A percentile compares a stretch with the other conserved stretches of the same genome.
Evolutionary conservation across 2,797 vertebrate genomes (phyloP).

Genomic region (Oceanodroma leucorhoa): DNA sequence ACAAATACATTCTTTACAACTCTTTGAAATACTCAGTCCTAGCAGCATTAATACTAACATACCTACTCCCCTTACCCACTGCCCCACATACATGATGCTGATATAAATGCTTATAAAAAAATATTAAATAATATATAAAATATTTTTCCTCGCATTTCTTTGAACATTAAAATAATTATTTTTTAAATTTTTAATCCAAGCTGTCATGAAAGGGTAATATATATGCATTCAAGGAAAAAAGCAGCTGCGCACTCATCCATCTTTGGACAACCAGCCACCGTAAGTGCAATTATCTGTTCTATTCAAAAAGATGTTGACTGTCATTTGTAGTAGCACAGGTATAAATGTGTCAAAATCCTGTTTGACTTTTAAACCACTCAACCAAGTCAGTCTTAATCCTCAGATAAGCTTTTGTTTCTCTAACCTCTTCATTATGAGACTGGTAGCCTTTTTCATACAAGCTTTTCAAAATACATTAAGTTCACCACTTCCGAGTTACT

Average conservation of each 20-base stretch:
- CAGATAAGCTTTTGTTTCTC: not conserved
- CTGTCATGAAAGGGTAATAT: not conserved
- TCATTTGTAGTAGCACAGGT: not conserved
- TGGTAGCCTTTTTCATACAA: not conserved
- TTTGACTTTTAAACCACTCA: not conserved
- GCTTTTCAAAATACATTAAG: not conserved
- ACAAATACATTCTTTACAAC: not conserved
- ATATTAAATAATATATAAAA: not conserved
- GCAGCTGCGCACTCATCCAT: not conserved
- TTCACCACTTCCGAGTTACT: not conserved
- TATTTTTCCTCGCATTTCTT: not conserved
- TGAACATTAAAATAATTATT: not conserved
- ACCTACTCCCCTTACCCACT: not conserved
- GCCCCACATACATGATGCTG: not conserved
- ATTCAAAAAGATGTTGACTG: not conserved
- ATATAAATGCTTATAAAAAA: not conserved
- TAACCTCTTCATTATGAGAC: not conserved
- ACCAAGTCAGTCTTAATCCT: not conserved
- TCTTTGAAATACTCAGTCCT: not conserved
- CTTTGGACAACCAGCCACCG: fast-evolving
- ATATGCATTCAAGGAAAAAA: not conserved
- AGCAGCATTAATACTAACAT: not conserved
- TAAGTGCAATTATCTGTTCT: not conserved
- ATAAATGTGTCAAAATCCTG: not conserved
- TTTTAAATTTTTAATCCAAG: not conserved